Evolutionary conservation across 2,797 vertebrate genomes (phyloP).

Genomic region (Vultur gryphus): DNA sequence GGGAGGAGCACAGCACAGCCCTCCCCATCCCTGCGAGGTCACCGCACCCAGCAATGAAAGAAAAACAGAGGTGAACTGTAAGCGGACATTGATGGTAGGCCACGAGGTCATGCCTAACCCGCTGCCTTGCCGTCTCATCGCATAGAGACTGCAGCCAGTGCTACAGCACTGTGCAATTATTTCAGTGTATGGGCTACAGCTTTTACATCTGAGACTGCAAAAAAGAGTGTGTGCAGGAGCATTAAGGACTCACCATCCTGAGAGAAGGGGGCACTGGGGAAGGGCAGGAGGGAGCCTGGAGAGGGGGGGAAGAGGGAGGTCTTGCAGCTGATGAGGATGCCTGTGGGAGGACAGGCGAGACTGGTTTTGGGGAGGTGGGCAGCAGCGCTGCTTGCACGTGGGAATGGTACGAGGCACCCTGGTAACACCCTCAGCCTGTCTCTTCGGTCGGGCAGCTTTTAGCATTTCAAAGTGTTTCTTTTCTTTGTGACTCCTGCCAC

Average conservation of each 20-base stretch:
- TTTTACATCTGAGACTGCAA: not conserved
- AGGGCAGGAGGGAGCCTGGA: not conserved
- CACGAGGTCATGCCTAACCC: accelerated
- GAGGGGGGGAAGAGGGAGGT: not conserved
- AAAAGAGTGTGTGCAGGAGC: not conserved
- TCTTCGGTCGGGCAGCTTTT: slow-evolving; percentile 12
- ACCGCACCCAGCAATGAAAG: not conserved
- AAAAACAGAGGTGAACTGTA: accelerated
- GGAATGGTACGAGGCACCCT: not conserved
- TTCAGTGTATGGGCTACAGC: not conserved
- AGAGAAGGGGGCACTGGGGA: not conserved
- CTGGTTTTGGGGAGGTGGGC: not conserved
- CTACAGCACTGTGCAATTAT: accelerated
- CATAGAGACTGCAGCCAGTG: accelerated
- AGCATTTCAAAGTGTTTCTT: slow-evolving; percentile 46
- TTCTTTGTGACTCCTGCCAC: slow-evolving; percentile 25
- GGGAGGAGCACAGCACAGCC: not conserved
- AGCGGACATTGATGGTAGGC: accelerated
- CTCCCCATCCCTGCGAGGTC: not conserved
- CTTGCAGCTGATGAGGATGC: not conserved
- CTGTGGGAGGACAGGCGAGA: not conserved
- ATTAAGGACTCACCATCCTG: accelerated
- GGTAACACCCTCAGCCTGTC: not conserved
- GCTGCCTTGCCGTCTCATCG: accelerated
- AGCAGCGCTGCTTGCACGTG: not conserved